Evolutionary conservation across 2,888 invertebrate genomes (phyloP).

Genomic region (Tridacna gigas): DNA sequence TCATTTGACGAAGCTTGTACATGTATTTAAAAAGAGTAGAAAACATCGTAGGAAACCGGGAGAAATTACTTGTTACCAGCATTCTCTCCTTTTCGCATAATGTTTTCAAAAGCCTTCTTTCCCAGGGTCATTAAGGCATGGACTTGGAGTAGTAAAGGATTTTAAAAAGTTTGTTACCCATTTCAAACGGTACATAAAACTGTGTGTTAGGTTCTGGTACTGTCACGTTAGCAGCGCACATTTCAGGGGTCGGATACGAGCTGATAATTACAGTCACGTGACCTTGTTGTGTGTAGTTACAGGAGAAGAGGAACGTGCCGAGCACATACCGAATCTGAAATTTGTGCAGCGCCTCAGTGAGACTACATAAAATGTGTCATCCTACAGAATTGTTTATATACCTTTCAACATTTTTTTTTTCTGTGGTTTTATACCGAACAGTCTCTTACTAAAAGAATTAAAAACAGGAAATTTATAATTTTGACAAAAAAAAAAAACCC

Average conservation of each 20-base stretch:
- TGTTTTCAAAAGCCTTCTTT: not conserved
- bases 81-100: not conserved
- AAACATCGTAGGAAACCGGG: too few relatives aligned
- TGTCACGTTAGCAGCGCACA: not conserved
- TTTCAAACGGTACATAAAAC: not conserved
- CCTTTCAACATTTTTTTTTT: too few relatives aligned
- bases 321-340: not conserved
- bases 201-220: not conserved
- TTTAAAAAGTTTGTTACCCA: not conserved
- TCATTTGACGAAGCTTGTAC: too few relatives aligned
- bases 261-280: not conserved
- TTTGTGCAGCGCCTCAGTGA: not conserved
- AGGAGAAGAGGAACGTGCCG: not conserved
- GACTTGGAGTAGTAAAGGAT: not conserved
- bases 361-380: too few relatives aligned
- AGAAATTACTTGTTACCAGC: not conserved
- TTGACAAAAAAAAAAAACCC: too few relatives aligned
- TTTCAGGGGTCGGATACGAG: constrained; percentile 6
- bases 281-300: not conserved
- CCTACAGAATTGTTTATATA: too few relatives aligned
- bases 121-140: not conserved
- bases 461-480: too few relatives aligned
- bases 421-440: too few relatives aligned
- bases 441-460: too few relatives aligned
- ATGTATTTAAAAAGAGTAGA: too few relatives aligned